These are phyloP conservation scores for Manis crassicaudata DNA, from an alignment of 2,797 vertebrate species.

Conservation along the genomic window DNA sequence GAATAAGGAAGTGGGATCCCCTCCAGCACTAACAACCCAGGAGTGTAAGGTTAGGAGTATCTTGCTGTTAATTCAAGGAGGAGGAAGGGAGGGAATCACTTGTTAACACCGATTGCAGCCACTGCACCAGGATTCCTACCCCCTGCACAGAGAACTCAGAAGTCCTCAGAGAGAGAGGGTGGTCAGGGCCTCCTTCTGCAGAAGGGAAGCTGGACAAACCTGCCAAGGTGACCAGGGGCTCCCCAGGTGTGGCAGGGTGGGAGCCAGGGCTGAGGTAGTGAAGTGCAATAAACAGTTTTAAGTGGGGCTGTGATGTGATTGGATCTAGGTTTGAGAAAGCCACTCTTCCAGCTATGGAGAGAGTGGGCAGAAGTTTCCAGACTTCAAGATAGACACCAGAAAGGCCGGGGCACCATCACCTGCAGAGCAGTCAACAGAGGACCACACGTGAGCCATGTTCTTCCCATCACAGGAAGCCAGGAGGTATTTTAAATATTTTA, in stretches of 20 bases:
- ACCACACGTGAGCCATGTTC: neutral
- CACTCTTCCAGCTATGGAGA: neutral
- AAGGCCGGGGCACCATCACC: neutral
- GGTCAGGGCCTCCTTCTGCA: neutral
- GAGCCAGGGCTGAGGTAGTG: neutral
- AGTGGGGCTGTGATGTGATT: neutral
- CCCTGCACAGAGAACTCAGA: neutral
- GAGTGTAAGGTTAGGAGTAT: neutral
- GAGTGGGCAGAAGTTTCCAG: neutral
- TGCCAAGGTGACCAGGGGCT: neutral
- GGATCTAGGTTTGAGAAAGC: neutral
- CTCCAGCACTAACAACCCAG: neutral
- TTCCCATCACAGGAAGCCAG: slow-evolving; percentile 70
- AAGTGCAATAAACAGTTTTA: neutral
- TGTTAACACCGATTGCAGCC: neutral
- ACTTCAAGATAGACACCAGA: neutral
- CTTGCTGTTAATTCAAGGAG: neutral
- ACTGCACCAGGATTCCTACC: neutral
- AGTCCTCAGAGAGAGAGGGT: neutral
- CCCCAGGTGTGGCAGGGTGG: no score
- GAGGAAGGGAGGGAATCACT: neutral
- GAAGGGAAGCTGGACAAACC: neutral
- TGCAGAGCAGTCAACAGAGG: neutral
- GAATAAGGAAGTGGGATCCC: neutral
- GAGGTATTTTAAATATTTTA: slow-evolving; percentile 66